Evolutionary conservation across 2,888 invertebrate species (phyloP), one percentile per base, ranked within the genome.

Genomic region (Cryptocephalus primarius): DNA sequence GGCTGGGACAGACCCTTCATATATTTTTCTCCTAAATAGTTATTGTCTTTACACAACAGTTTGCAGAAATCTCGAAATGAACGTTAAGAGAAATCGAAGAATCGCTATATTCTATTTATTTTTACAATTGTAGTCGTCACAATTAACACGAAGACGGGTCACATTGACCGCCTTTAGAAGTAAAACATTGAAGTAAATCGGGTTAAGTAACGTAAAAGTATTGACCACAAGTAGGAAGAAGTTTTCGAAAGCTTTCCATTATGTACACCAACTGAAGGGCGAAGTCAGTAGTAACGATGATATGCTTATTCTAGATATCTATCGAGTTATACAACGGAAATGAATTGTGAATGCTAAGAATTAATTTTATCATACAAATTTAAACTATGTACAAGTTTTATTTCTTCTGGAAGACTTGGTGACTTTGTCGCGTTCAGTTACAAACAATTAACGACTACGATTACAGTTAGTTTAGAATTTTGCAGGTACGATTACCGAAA

Each of bases 11-110:
- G 2, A 22, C 22, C 22, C 22, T 2, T 22, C 22, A 22, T 22
- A 22, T 6, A 22, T 22, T 45, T 51, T 47, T 51, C 47, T 59
- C 64, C 67, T 66, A 66, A 67, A 64, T 70, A 69, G 60, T 70
- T 71, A 71, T 71, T 70, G 70, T 70, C 70, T 65, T 65, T 69
- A 69, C 70, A 71, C 71, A 71, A 70, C 71, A 71, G 68, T 68
- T 48, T 56, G 55, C 45, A 46, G 55, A 54, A 50, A 55, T 50
- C 47, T 48, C 33, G 22, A 22, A 22, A 22, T 22, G 2, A 22
- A 6, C 12, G 36, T 36, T 36, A 36, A 36, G 12, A 4, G 36
- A 36, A 36, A 36, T 11, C 12, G 11, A 11, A 36, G 12, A 36
- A 36, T 11, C 36, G 36, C 36, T 36, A 36, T 36, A 12, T 36